These are phyloP conservation scores for Hanleya hanleyi DNA, from an alignment of 2,888 invertebrate species.

Conservation along the genomic window DNA sequence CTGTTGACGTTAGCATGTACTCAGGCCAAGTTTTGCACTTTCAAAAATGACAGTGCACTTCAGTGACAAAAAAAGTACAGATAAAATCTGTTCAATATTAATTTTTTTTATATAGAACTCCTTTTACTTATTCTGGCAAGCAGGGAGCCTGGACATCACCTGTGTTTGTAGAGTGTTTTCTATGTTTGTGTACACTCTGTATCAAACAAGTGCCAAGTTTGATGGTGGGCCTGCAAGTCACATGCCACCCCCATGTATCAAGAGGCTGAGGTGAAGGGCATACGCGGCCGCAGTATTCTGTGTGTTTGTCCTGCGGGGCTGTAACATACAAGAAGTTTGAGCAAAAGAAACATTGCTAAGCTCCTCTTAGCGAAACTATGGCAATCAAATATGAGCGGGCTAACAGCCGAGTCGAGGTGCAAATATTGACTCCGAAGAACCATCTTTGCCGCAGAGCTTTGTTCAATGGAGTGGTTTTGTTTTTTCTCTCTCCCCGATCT, in stretches of 20 bases:
- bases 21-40: too few relatives aligned
- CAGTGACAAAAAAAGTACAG: too few relatives aligned
- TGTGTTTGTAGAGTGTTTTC: slow-evolving; percentile 5
- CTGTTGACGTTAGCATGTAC: too few relatives aligned
- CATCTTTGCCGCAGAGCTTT: slow-evolving; percentile 3
- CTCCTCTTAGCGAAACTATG: slow-evolving; percentile 8
- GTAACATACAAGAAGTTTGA: not conserved
- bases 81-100: too few relatives aligned
- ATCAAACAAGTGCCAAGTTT: slow-evolving; percentile 6
- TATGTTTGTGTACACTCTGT: slow-evolving; percentile 4
- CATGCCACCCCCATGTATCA: not conserved
- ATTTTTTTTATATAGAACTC: too few relatives aligned
- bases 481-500: not conserved
- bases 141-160: not conserved
- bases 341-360: slow-evolving; percentile 7
- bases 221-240: not conserved
- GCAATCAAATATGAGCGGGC: slow-evolving; percentile 7
- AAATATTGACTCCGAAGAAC: not conserved
- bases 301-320: not conserved
- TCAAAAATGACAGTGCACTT: too few relatives aligned
- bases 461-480: not conserved
- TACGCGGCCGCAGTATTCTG: not conserved
- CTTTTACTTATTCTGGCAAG: too few relatives aligned
- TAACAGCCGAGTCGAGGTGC: not conserved
- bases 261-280: not conserved